Evolutionary conservation across 2,113 vertebrate species (phyloP), one percentile per base, ranked within the genome.

Genomic region (Lota lota): DNA sequence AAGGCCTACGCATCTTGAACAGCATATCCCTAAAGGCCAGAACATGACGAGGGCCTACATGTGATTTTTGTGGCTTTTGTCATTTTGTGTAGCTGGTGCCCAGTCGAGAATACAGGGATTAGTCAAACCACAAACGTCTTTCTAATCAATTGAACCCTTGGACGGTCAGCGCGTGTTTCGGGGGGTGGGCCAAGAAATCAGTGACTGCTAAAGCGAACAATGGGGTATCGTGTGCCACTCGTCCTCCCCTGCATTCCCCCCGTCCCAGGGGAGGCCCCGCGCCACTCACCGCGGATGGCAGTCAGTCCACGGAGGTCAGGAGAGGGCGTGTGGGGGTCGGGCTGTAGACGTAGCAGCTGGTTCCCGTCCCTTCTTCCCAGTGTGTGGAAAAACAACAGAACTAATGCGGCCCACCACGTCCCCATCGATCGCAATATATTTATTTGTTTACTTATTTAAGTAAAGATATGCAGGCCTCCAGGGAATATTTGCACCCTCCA

Each of bases 161-260:
- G 83, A 75, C 83, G 66, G 80, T 74, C 78, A 74, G 81, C 67
- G 76, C 53, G 74, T 75, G 76, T 63, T 68, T 75, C 72, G 74
- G 22, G 22, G 70, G 70, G n/a, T 36, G 61, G 24, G 59, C 61
- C 50, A 51, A 63, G 76, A 78, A 64, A 84, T 85, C 87, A 87
- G 74, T 88, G 86, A 84, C 87, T 89, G 83, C 88, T 83, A 87
- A 81, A 80, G 67, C 74, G 85, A 90, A 92, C 89, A 92, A 92
- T 89, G 80, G 85, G 74, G 70, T 79, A 88, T 92, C 91, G 90
- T 92, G 91, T 92, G 91, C 89, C 91, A 84, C 86, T 89, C 86
- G 82, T 86, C 80, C 82, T 85, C 83, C 73, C 75, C 85, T 69
- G 82, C 82, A 87, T 86, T 87, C 83, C 85, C 83, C 63, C 83